Conservation (phyloP, 2,797 vertebrate genomes). For the Hyperoplus lanceolatus region DNA sequence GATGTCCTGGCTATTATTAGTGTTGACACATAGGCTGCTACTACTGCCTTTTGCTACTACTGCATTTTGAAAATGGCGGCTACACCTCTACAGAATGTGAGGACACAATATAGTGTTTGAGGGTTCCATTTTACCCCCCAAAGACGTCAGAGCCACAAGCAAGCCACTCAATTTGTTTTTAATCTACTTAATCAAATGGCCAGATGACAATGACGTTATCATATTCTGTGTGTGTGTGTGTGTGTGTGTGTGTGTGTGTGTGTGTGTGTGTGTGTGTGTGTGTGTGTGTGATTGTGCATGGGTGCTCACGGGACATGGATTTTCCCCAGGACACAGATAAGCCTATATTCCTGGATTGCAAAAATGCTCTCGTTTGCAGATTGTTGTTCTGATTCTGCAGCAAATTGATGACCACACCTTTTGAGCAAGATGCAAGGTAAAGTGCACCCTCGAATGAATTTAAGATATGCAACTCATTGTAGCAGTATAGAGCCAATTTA, state of each 20-base stretch:
- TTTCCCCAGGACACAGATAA: conserved; percentile 60
- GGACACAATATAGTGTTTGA: conserved; percentile 15
- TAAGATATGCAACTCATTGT: background rate
- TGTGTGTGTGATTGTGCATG: background rate
- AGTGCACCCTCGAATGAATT: conserved; percentile 25
- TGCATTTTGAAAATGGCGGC: background rate
- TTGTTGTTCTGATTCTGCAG: conserved; percentile 44
- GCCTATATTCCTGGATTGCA: conserved; percentile 16
- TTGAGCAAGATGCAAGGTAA: conserved; percentile 8
- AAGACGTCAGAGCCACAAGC: conserved; percentile 16
- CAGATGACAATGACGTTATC: conserved; percentile 62
- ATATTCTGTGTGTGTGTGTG: conserved; percentile 48
- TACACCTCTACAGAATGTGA: background rate
- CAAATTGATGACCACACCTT: conserved; percentile 42
- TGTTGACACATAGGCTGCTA: too few species aligned
- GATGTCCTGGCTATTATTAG: too few species aligned
- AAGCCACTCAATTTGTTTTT: conserved; percentile 61
- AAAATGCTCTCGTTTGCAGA: conserved; percentile 59
- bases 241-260: background rate
- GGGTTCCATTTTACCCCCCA: conserved; percentile 22
- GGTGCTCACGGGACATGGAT: conserved; percentile 41
- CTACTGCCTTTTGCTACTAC: background rate
- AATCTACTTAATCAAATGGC: conserved; percentile 63
- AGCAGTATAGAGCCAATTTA: too few species aligned
- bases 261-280: conserved; percentile 1